Base-by-base conservation (phyloP, 2,113 vertebrate genomes). In the Spilogale gracilis region DNA sequence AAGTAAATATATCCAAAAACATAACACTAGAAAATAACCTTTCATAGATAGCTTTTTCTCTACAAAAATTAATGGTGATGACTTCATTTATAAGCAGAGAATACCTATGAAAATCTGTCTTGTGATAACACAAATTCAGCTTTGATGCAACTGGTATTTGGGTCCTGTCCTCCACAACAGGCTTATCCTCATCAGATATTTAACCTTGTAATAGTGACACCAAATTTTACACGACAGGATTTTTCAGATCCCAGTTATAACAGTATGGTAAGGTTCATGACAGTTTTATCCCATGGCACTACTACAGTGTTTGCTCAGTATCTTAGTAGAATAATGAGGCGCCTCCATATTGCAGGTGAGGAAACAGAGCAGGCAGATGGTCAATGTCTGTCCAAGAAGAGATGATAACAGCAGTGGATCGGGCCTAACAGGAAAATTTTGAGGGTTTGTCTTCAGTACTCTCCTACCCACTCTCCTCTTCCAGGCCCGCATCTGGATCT, bases 1-100 rank as follows among this genome's bases (percentile, higher is more conserved):
- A 96, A 95, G 73, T 38, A 69, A 92, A n/a, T 61, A 54, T 25
- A 61, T 69, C 23, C 13, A 56, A 90, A 92, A 69, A 67, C 61
- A 48, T 69, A 43, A 52, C 16, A 60, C 27, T 74, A 80, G 10
- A 74, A 85, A 84, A 83, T 80, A 17, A 73, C 50, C 30, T 84
- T 79, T 63, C 54, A 50, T 83, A 94, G 18, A 60, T 67, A 56
- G 21, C 3, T 65, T 86, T 80, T 73, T 32, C 17, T n/a, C 43
- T 11, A 60, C 14, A 89, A 94, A 89, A 85, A 76, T 81, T 52
- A 65, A 83, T 43, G 14, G 3, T 63, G 23, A 87, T 79, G 11
- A 91, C 78, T 82, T 94, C 11, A 89, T 74, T 79, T 73, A 85
- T 8, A 27, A 65, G n/a, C 30, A 74, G 5, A 94, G 48, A 80